phyloP scores from a whole-genome alignment of 2,113 vertebrate species.

The Cyanoramphus novaezelandiae region DNA sequence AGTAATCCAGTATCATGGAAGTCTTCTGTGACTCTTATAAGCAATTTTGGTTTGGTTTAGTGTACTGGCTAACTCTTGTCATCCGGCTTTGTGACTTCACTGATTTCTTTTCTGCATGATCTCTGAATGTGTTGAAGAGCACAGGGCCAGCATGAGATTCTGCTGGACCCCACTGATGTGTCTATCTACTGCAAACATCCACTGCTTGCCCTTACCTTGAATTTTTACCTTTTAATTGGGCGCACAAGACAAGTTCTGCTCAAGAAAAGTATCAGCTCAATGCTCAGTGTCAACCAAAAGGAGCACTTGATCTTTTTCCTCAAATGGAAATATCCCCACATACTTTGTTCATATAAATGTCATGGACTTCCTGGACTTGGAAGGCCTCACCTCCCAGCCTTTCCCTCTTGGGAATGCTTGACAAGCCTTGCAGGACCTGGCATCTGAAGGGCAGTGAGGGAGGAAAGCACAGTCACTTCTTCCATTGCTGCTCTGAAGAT shows the following conservation, averaged over 20 bases:
- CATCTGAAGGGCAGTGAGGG: background rate
- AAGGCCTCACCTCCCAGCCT: background rate
- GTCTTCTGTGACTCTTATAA: background rate
- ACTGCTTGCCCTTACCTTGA: background rate
- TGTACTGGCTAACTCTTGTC: background rate
- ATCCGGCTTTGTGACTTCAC: background rate
- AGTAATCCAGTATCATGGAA: background rate
- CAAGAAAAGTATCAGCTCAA: background rate
- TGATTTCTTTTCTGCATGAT: background rate
- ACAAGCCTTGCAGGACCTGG: background rate
- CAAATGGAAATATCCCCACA: background rate
- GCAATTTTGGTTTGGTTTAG: background rate
- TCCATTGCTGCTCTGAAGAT: background rate
- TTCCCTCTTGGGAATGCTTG: background rate
- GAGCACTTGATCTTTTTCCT: background rate
- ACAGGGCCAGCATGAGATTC: no score
- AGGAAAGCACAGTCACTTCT: fast-evolving
- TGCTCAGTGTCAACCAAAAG: background rate
- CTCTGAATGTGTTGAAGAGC: background rate
- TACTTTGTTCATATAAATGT: background rate
- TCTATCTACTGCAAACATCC: no score
- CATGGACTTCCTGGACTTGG: background rate
- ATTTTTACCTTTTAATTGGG: background rate
- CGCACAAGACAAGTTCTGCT: background rate
- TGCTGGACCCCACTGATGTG: background rate